Conservation (phyloP, 2,888 invertebrate species). For the Scelioninae gen. 2 region DNA sequence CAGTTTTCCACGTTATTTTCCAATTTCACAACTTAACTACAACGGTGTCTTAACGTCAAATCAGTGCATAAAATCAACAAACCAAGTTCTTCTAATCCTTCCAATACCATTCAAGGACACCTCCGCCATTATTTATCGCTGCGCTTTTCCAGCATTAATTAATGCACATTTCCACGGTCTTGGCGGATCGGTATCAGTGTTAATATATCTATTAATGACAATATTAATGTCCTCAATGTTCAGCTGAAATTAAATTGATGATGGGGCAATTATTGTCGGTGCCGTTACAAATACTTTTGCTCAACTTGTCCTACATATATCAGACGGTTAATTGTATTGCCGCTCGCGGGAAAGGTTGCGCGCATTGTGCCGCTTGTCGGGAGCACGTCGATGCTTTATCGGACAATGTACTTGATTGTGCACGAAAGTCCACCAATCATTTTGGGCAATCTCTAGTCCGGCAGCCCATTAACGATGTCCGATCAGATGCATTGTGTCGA, state of each 20-base stretch:
- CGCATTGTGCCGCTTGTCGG: background rate
- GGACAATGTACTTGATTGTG: slow-evolving; percentile 41
- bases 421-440: slow-evolving; percentile 30
- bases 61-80: slow-evolving; percentile 20
- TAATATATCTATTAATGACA: slow-evolving; percentile 51
- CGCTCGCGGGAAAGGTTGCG: slow-evolving; percentile 36
- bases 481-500: slow-evolving; percentile 14
- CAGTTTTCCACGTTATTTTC: background rate
- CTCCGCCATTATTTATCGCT: slow-evolving; percentile 17
- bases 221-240: slow-evolving; percentile 5
- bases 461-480: background rate
- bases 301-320: slow-evolving; percentile 35
- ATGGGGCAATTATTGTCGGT: slow-evolving; percentile 37
- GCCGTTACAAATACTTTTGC: slow-evolving; percentile 39
- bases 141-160: slow-evolving; percentile 18
- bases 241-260: slow-evolving; percentile 24
- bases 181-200: slow-evolving; percentile 24
- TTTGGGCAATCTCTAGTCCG: slow-evolving; percentile 26
- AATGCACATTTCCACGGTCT: slow-evolving; percentile 26
- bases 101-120: slow-evolving; percentile 28
- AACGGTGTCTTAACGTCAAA: background rate
- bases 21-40: slow-evolving; percentile 13
- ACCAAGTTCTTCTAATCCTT: slow-evolving; percentile 25
- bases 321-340: slow-evolving; percentile 37
- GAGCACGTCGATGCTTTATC: slow-evolving; percentile 23